These are phyloP conservation scores for Gavialis gangeticus DNA, from an alignment of 2,113 vertebrate species.

Conservation along the genomic window DNA sequence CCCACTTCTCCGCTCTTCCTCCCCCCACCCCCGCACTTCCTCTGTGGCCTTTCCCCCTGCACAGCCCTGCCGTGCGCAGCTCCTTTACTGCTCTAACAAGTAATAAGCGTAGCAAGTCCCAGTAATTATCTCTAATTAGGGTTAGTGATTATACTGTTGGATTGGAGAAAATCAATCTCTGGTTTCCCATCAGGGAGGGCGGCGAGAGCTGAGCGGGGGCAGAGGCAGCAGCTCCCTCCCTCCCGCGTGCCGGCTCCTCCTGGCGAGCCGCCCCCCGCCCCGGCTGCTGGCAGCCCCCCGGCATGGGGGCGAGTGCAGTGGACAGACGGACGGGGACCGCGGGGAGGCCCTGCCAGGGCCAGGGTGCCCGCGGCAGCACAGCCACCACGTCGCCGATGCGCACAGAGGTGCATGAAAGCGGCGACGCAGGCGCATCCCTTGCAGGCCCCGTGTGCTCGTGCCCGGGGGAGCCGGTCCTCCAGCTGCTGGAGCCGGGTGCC, in stretches of 20 bases:
- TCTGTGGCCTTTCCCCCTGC: neutral
- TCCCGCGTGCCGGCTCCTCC: fast-evolving
- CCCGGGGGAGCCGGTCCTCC: too few species aligned
- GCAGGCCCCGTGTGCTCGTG: too few species aligned
- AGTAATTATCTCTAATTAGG: conserved; percentile 99
- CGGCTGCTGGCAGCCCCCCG: fast-evolving
- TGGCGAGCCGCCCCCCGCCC: neutral
- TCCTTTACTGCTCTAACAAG: conserved; percentile 90
- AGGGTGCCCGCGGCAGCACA: neutral
- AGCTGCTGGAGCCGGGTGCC: too few species aligned
- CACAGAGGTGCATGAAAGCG: fast-evolving
- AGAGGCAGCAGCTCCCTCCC: conserved; percentile 68
- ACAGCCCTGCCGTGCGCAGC: conserved; percentile 53
- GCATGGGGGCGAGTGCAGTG: neutral
- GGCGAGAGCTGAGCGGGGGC: conserved; percentile 75
- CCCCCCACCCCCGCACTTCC: neutral
- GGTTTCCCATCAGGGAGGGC: conserved; percentile 87
- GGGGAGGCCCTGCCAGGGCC: neutral
- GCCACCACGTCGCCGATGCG: fast-evolving
- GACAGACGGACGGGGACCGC: fast-evolving
- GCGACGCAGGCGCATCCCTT: too few species aligned
- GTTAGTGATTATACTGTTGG: conserved; percentile 98
- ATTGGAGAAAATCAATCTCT: conserved; percentile 95
- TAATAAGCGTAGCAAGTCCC: conserved; percentile 95
- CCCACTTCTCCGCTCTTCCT: neutral